Conservation (phyloP, 1,140 invertebrate species). For the Heterodera schachtii region DNA sequence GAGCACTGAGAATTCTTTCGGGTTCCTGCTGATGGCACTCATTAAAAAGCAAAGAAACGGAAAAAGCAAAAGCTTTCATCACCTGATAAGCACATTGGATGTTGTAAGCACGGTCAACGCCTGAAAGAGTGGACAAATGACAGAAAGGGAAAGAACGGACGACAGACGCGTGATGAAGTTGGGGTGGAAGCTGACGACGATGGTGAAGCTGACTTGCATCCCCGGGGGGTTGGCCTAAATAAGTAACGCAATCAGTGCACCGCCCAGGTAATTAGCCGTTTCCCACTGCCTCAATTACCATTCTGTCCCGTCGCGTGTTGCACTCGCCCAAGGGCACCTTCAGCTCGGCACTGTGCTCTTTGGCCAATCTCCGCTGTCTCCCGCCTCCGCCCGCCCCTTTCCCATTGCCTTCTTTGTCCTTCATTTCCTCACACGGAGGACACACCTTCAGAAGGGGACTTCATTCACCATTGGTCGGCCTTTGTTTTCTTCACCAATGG, state of each 20-base stretch:
- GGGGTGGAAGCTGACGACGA: conserved; percentile 52
- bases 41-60: neutral
- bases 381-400: neutral
- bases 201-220: conserved; percentile 43
- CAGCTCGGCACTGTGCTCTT: conserved; percentile 34
- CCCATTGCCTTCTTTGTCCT: conserved; percentile 18
- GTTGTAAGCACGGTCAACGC: conserved; percentile 52
- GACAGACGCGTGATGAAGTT: conserved; percentile 44
- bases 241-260: neutral
- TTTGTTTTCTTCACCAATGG: conserved; percentile 19
- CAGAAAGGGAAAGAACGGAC: neutral
- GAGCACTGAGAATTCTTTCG: conserved; percentile 31
- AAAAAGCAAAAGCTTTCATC: neutral
- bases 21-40: conserved; percentile 15
- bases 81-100: conserved; percentile 48
- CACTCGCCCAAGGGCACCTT: conserved; percentile 36
- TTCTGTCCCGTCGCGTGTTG: conserved; percentile 43
- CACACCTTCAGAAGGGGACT: conserved; percentile 18
- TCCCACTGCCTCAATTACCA: conserved; percentile 33
- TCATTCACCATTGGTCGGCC: neutral
- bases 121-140: conserved; percentile 15
- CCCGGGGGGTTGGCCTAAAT: conserved; percentile 48
- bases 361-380: conserved; percentile 10
- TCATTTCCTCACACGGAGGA: conserved; percentile 34
- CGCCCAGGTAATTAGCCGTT: neutral